Evolutionary conservation across 2,888 invertebrate genomes (phyloP).

Genomic region (Lamproptera curius): DNA sequence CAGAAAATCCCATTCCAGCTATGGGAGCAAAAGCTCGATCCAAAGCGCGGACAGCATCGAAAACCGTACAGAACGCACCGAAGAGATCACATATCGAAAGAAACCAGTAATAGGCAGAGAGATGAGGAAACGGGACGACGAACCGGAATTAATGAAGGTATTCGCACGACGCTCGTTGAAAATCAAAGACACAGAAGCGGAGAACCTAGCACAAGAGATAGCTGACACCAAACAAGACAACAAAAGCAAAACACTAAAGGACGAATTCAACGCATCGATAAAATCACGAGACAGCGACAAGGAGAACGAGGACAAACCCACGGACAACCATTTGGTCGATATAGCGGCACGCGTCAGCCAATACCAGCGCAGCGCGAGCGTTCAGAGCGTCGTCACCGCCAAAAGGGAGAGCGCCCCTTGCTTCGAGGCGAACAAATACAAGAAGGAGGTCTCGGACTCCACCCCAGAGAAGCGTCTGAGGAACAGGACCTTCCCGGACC

Average conservation of each 20-base stretch:
- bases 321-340: conserved; percentile 61
- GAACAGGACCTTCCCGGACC: conserved; percentile 72
- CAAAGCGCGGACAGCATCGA: conserved; percentile 70
- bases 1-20: conserved; percentile 68
- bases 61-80: conserved; percentile 57
- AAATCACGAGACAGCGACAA: conserved; percentile 85
- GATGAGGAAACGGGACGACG: conserved; percentile 79
- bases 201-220: conserved; percentile 78
- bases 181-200: conserved; percentile 84
- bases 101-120: conserved; percentile 71
- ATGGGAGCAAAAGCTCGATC: conserved; percentile 70
- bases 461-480: conserved; percentile 70
- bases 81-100: conserved; percentile 76
- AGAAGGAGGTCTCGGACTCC: conserved; percentile 72
- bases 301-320: conserved; percentile 78
- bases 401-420: conserved; percentile 68
- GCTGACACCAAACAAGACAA: conserved; percentile 56
- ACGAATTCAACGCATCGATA: conserved; percentile 72
- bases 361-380: conserved; percentile 68
- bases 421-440: conserved; percentile 68
- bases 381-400: conserved; percentile 56
- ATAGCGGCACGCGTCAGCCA: conserved; percentile 67
- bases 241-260: conserved; percentile 58
- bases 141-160: conserved; percentile 89
- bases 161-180: conserved; percentile 89